These are phyloP conservation scores for Numenius arquata DNA, from an alignment of 2,113 vertebrate species.

Conservation along the genomic window DNA sequence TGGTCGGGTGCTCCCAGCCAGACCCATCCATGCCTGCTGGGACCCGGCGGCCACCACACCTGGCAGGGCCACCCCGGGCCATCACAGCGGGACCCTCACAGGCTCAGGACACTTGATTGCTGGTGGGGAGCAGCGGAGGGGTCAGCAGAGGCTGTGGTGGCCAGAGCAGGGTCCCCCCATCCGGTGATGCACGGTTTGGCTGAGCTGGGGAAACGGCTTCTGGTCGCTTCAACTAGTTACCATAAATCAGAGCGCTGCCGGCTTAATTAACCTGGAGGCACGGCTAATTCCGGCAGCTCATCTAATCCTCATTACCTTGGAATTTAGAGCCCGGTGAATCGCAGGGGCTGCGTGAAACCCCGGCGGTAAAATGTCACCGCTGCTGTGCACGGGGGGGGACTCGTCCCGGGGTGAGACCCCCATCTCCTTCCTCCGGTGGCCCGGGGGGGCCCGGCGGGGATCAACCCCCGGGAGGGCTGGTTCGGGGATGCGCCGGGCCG, in stretches of 20 bases:
- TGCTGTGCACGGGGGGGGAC: not conserved
- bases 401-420: no score
- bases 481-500: not conserved
- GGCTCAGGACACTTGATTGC: accelerated
- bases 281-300: not conserved
- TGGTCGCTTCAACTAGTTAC: not conserved
- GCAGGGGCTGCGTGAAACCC: not conserved
- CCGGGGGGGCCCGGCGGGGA: not conserved
- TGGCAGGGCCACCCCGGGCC: accelerated
- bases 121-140: not conserved
- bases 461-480: not conserved
- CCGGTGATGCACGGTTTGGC: not conserved
- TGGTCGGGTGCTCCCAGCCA: not conserved
- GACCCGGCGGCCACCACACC: no score
- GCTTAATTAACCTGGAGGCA: not conserved
- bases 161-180: not conserved
- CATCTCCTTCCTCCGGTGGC: not conserved
- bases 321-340: not conserved
- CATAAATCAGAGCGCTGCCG: not conserved
- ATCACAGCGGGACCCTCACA: accelerated
- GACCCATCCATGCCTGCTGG: accelerated
- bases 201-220: not conserved
- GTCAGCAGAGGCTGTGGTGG: not conserved
- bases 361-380: not conserved
- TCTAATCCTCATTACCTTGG: not conserved